Percentiles rank a stretch among this genome's conserved stretches.
These are phyloP conservation scores for Aspidiotus rigidus DNA, from an alignment of 2,888 invertebrate genomes.

Conservation along the genomic window DNA sequence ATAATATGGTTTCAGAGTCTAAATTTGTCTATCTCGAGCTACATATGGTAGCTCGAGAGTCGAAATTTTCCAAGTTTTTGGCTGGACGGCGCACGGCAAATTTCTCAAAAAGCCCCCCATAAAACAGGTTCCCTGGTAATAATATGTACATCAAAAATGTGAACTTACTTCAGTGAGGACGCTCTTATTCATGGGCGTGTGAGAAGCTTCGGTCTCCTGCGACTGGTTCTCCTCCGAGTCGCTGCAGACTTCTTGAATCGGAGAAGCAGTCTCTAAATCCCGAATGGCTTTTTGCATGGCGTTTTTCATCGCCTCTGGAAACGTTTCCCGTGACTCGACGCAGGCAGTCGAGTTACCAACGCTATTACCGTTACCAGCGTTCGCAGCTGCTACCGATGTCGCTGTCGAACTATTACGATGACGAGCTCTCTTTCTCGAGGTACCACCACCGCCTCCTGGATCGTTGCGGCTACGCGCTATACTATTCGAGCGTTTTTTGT, in stretches of 20 bases:
- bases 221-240: slow-evolving; percentile 19
- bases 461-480: slow-evolving; percentile 22
- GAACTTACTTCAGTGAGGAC: not conserved
- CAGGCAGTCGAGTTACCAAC: not conserved
- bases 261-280: slow-evolving; percentile 30
- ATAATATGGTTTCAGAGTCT: no score
- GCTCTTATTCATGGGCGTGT: not conserved
- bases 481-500: slow-evolving; percentile 27
- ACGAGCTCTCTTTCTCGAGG: slow-evolving; percentile 10
- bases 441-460: slow-evolving; percentile 25
- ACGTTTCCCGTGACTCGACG: not conserved
- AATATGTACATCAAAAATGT: no score
- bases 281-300: slow-evolving; percentile 28
- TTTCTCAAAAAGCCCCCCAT: no score
- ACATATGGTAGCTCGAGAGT: no score
- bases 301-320: slow-evolving; percentile 20
- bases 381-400: not conserved
- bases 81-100: no score
- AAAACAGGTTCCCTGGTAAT: no score
- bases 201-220: slow-evolving; percentile 4
- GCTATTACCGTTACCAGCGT: not conserved
- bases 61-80: no score
- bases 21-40: no score
- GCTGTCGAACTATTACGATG: slow-evolving; percentile 8
- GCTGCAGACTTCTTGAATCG: slow-evolving; percentile 38